Evolutionary conservation across 2,113 vertebrate genomes (phyloP).

Genomic region (Nyctibius bracteatus): DNA sequence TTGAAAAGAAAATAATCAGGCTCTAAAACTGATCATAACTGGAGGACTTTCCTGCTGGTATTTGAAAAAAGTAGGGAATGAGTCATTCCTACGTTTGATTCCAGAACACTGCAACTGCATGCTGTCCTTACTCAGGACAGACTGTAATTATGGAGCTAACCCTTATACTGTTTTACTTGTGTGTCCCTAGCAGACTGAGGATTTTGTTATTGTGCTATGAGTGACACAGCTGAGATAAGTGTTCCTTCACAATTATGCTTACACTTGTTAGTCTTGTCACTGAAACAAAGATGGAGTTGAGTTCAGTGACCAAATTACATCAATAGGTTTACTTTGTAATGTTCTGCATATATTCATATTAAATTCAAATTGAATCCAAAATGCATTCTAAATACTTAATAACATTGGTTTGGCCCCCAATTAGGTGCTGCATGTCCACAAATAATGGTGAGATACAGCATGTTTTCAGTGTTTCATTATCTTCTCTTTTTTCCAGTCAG

Average conservation of each 20-base stretch:
- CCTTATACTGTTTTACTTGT: not conserved
- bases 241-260: constrained; percentile 1
- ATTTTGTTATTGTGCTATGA: constrained; percentile 5
- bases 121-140: not conserved
- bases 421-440: constrained; percentile 60
- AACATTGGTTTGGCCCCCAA: constrained; percentile 65
- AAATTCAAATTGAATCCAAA: constrained; percentile 46
- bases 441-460: constrained; percentile 45
- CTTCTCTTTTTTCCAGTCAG: constrained; percentile 29
- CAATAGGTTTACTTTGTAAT: not conserved
- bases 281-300: constrained; percentile 40
- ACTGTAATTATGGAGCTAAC: not conserved
- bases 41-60: not conserved
- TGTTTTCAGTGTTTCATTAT: constrained; percentile 62
- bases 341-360: constrained; percentile 27
- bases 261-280: constrained; percentile 32
- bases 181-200: not conserved
- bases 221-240: not conserved
- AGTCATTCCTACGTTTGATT: not conserved
- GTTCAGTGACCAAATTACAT: constrained; percentile 58
- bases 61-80: not conserved
- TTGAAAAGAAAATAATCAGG: not conserved
- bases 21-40: not conserved
- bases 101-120: not conserved
- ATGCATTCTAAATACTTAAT: constrained; percentile 17